Evolutionary conservation across 1,140 invertebrate species (phyloP).

Genomic region (Drosophila carrolli): DNA sequence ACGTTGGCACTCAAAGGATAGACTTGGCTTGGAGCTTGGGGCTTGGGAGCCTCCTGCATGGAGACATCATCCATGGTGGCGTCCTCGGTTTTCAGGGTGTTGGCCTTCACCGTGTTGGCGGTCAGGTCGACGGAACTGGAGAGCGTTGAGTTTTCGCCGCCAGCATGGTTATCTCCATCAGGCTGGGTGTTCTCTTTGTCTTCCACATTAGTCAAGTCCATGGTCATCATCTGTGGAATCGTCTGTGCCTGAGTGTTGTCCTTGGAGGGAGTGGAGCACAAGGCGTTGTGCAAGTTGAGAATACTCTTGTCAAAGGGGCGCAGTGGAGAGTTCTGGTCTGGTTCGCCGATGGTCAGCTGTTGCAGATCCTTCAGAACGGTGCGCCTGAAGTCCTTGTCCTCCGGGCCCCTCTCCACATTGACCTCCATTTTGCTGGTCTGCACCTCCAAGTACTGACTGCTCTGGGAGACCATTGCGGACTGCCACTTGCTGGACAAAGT

Average conservation of each 20-base stretch:
- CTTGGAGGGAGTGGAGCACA: slow-evolving; percentile 73
- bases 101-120: slow-evolving; percentile 61
- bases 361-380: slow-evolving; percentile 36
- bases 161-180: slow-evolving; percentile 10
- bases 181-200: slow-evolving; percentile 72
- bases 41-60: slow-evolving; percentile 37
- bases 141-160: slow-evolving; percentile 56
- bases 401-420: not conserved
- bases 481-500: slow-evolving; percentile 64
- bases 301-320: slow-evolving; percentile 67
- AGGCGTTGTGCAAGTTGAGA: slow-evolving; percentile 62
- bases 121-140: slow-evolving; percentile 56
- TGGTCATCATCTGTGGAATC: not conserved
- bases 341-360: slow-evolving; percentile 6
- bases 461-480: slow-evolving; percentile 46
- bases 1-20: slow-evolving; percentile 67
- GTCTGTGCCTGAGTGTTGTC: not conserved
- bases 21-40: slow-evolving; percentile 34
- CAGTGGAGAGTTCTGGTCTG: slow-evolving; percentile 57
- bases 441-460: slow-evolving; percentile 55
- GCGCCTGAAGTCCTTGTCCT: slow-evolving; percentile 50
- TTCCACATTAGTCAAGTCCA: slow-evolving; percentile 9
- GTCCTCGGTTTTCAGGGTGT: slow-evolving; percentile 47
- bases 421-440: slow-evolving; percentile 51
- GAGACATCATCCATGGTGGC: slow-evolving; percentile 47